These are phyloP conservation scores for Burhinus bistriatus DNA, from an alignment of 2,113 vertebrate species.

Conservation along the genomic window DNA sequence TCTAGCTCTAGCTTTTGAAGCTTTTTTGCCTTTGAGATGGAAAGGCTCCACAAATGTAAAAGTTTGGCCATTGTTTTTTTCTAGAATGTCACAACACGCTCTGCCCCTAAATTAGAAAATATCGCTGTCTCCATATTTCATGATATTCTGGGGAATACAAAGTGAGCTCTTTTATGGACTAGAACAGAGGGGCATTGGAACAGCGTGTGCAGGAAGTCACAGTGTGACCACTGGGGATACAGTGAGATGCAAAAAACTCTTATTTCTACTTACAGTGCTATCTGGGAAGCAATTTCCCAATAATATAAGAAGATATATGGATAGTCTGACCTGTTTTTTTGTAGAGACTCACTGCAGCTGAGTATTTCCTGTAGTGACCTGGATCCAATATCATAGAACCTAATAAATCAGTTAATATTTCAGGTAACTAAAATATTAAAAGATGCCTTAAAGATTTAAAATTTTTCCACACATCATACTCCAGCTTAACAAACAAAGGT, in stretches of 20 bases:
- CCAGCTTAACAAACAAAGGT: slow-evolving; percentile 42
- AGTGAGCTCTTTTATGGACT: neutral
- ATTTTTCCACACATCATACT: slow-evolving; percentile 50
- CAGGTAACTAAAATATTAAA: slow-evolving; percentile 65
- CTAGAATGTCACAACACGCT: neutral
- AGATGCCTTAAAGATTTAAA: slow-evolving; percentile 63
- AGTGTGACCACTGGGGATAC: neutral
- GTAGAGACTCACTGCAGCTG: slow-evolving; percentile 30
- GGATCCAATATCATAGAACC: slow-evolving; percentile 59
- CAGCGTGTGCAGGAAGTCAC: slow-evolving; percentile 38
- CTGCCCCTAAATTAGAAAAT: neutral
- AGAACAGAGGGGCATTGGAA: slow-evolving; percentile 18
- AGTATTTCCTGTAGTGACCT: slow-evolving; percentile 60
- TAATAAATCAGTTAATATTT: slow-evolving; percentile 64
- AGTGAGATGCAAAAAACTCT: neutral
- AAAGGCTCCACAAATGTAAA: neutral
- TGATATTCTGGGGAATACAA: neutral
- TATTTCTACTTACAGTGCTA: slow-evolving; percentile 28
- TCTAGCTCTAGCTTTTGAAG: neutral
- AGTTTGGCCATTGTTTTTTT: neutral
- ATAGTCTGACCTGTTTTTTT: slow-evolving; percentile 37
- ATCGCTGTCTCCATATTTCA: neutral
- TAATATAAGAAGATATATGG: slow-evolving; percentile 45
- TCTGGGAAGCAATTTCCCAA: slow-evolving; percentile 60
- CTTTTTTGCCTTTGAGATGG: neutral